A percentile compares a stretch with the other conserved stretches of the same genome.
Evolutionary conservation across 1,140 invertebrate species (phyloP).

Genomic region (Telenomus remus): DNA sequence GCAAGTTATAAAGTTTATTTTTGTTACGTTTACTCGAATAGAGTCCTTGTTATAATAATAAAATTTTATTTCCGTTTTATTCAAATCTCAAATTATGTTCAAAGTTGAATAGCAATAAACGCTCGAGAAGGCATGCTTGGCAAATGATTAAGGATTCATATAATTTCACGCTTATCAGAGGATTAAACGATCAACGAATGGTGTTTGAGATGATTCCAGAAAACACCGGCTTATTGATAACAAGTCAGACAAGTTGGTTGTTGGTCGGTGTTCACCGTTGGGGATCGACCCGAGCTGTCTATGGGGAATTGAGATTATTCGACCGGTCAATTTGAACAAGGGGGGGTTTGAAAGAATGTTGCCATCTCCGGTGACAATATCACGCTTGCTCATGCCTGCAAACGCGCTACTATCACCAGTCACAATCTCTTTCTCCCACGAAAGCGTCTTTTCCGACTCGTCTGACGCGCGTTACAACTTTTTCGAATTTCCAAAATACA

Average conservation of each 20-base stretch:
- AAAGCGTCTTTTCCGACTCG: slow-evolving; percentile 39
- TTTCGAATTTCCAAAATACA: slow-evolving; percentile 25
- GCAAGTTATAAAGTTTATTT: too few relatives aligned
- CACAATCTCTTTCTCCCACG: slow-evolving; percentile 34
- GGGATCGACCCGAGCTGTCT: slow-evolving; percentile 16
- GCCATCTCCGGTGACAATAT: slow-evolving; percentile 57
- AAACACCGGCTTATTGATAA: slow-evolving; percentile 49
- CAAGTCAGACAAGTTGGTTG: slow-evolving; percentile 42
- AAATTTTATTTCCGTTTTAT: too few relatives aligned
- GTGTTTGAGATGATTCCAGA: slow-evolving; percentile 17
- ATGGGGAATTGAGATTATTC: slow-evolving; percentile 56
- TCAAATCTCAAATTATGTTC: too few relatives aligned
- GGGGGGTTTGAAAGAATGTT: slow-evolving; percentile 56
- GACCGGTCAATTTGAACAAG: slow-evolving; percentile 47
- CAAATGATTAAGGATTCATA: slow-evolving; percentile 7
- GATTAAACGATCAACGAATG: slow-evolving; percentile 32
- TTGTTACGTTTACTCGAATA: too few relatives aligned
- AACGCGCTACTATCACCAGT: slow-evolving; percentile 39
- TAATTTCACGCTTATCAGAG: slow-evolving; percentile 15
- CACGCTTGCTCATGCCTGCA: slow-evolving; percentile 47
- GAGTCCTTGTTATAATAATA: too few relatives aligned
- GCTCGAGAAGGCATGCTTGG: background rate
- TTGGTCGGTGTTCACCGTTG: slow-evolving; percentile 17
- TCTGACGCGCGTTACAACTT: slow-evolving; percentile 24
- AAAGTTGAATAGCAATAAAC: background rate